Evolutionary conservation across 2,113 vertebrate species (phyloP).

Genomic region (Nansenia antarctica): DNA sequence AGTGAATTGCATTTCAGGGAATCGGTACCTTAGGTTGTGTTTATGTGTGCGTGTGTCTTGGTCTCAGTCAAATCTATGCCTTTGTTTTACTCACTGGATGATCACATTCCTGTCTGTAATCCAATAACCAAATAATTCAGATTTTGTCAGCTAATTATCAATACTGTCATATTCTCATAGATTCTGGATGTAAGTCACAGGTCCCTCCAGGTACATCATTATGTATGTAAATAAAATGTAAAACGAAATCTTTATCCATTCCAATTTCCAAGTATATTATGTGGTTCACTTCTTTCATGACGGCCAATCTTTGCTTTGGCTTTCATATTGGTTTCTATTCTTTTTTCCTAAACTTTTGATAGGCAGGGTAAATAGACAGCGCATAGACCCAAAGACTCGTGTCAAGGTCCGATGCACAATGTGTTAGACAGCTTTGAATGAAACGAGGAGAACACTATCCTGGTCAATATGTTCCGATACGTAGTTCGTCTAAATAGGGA

Average conservation of each 20-base stretch:
- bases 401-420: conserved; percentile 12
- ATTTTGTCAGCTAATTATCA: conserved; percentile 7
- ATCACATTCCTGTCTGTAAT: conserved; percentile 29
- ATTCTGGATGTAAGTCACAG: no score
- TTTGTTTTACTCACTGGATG: conserved; percentile 23
- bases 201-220: no score
- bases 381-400: background rate
- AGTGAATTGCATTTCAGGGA: conserved; percentile 60
- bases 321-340: background rate
- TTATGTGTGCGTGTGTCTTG: background rate
- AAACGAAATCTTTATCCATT: background rate
- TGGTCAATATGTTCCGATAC: conserved; percentile 70
- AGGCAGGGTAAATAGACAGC: background rate
- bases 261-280: background rate
- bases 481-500: conserved; percentile 46
- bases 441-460: conserved; percentile 23
- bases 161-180: no score
- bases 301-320: no score
- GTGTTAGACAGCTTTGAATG: conserved; percentile 46
- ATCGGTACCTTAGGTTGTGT: conserved; percentile 34
- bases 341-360: background rate
- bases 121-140: conserved; percentile 1
- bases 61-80: conserved; percentile 35
- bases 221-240: conserved; percentile 45
- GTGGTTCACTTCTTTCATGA: no score